Evolutionary conservation across 2,797 vertebrate genomes (phyloP).

Genomic region (Brachyrhaphis roseni): DNA sequence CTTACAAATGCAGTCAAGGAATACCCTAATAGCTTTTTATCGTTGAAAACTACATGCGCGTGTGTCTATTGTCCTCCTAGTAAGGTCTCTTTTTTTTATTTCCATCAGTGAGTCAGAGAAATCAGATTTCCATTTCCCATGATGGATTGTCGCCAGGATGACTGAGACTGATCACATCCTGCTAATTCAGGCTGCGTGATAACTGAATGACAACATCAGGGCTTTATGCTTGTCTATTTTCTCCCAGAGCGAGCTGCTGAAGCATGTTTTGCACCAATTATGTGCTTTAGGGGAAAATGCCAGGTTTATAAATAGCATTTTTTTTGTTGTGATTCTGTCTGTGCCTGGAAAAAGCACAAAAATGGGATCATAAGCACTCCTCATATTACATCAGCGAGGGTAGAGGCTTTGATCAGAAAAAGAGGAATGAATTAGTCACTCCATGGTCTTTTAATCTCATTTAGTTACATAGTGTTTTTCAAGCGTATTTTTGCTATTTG

Average conservation of each 20-base stretch:
- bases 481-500: not conserved
- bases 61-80: constrained; percentile 31
- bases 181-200: constrained; percentile 46
- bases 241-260: constrained; percentile 32
- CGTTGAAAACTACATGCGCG: constrained; percentile 8
- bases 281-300: constrained; percentile 50
- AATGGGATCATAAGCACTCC: constrained; percentile 39
- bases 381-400: constrained; percentile 52
- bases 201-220: constrained; percentile 24
- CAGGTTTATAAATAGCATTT: constrained; percentile 60
- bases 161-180: constrained; percentile 37
- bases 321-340: constrained; percentile 40
- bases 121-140: constrained; percentile 40
- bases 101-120: constrained; percentile 35
- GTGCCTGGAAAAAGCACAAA: constrained; percentile 47
- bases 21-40: constrained; percentile 45
- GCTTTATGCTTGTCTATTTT: constrained; percentile 26
- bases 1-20: constrained; percentile 35
- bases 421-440: constrained; percentile 66
- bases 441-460: constrained; percentile 47
- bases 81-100: constrained; percentile 24
- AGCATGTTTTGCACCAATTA: constrained; percentile 42
- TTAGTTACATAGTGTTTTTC: constrained; percentile 49
- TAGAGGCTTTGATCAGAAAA: constrained; percentile 63
- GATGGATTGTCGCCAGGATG: constrained; percentile 40